Evolutionary conservation across 2,113 vertebrate genomes (phyloP).

Genomic region (Camarhynchus parvulus): DNA sequence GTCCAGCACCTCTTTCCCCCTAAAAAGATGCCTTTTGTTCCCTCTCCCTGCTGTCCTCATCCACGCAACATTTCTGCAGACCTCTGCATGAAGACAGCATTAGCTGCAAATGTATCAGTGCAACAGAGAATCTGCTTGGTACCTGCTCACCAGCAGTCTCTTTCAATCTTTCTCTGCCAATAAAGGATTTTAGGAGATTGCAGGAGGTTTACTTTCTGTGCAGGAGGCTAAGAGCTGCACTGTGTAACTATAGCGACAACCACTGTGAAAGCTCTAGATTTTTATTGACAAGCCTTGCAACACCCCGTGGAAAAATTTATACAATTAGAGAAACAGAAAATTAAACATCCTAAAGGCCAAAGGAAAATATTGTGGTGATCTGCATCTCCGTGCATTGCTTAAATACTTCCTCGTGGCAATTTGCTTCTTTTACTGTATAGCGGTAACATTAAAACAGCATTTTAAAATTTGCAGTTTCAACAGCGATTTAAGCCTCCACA

Average conservation of each 20-base stretch:
- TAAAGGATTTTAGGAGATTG: slow-evolving; percentile 24
- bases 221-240: slow-evolving; percentile 3
- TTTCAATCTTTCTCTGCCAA: background rate
- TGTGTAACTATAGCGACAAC: slow-evolving; percentile 50
- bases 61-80: background rate
- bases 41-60: background rate
- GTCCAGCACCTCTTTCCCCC: background rate
- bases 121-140: background rate
- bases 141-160: background rate
- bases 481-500: slow-evolving; percentile 22
- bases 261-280: background rate
- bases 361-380: background rate
- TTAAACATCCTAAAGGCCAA: background rate
- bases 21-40: background rate
- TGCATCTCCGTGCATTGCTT: background rate
- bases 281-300: background rate
- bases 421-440: background rate
- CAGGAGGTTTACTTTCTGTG: slow-evolving; percentile 30
- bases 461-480: slow-evolving; percentile 15
- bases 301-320: background rate
- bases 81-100: background rate
- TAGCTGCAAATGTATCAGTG: background rate
- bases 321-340: slow-evolving; percentile 1
- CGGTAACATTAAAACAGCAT: background rate
- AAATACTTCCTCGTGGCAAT: background rate